These are phyloP conservation scores for Maccullochella peelii DNA, from an alignment of 2,113 vertebrate genomes.

Conservation along the genomic window DNA sequence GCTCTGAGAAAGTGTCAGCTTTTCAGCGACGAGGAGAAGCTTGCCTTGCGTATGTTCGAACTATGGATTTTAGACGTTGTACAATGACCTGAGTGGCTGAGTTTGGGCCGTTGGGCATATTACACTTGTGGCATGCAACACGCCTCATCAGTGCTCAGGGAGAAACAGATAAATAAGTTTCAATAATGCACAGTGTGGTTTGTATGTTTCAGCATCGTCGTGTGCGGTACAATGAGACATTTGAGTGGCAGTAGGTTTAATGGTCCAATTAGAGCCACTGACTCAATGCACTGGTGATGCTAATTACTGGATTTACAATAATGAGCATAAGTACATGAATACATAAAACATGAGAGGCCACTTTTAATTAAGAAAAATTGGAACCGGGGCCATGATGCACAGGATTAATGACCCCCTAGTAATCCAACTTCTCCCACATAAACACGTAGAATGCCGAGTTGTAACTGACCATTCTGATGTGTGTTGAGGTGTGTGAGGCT, in stretches of 20 bases:
- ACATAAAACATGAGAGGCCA: too few species aligned
- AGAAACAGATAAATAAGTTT: background rate
- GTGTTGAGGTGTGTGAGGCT: background rate
- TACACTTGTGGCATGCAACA: slow-evolving; percentile 2
- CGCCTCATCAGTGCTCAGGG: background rate
- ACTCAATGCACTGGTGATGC: slow-evolving; percentile 53
- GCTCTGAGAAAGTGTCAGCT: slow-evolving; percentile 40
- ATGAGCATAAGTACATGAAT: too few species aligned
- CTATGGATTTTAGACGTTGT: slow-evolving; percentile 15
- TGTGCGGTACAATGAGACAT: slow-evolving; percentile 37
- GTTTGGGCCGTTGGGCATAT: slow-evolving; percentile 10
- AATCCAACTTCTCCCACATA: too few species aligned
- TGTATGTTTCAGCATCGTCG: background rate
- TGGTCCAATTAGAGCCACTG: slow-evolving; percentile 64
- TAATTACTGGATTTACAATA: slow-evolving; percentile 30
- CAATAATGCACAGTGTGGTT: background rate
- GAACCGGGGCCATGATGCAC: background rate
- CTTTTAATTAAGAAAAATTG: too few species aligned
- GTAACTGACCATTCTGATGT: too few species aligned
- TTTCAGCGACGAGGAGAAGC: slow-evolving; percentile 27
- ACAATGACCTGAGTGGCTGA: slow-evolving; percentile 18
- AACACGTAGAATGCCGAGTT: too few species aligned
- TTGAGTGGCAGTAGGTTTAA: slow-evolving; percentile 66
- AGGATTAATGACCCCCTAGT: background rate
- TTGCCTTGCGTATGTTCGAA: background rate